These are phyloP conservation scores for Timandra comae DNA, from an alignment of 2,888 invertebrate genomes.

Conservation along the genomic window DNA sequence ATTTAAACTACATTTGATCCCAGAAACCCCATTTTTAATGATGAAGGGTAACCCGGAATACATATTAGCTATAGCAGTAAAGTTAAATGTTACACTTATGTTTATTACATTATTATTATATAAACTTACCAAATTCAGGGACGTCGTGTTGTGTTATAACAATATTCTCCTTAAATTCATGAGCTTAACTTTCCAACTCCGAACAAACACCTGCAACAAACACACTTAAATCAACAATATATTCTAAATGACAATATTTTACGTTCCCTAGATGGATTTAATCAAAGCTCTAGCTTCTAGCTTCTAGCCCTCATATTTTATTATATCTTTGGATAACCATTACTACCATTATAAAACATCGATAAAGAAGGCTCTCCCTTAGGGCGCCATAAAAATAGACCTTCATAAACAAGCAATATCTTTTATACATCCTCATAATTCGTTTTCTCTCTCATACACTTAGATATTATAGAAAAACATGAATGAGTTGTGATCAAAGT, in stretches of 20 bases:
- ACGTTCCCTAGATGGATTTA: slow-evolving; percentile 1
- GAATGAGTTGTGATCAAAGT: slow-evolving; percentile 19
- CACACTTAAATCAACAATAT: slow-evolving; percentile 24
- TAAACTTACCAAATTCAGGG: slow-evolving; percentile 55
- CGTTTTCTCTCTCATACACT: slow-evolving; percentile 45
- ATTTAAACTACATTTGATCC: no score
- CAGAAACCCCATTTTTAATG: no score
- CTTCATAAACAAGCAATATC: slow-evolving; percentile 69
- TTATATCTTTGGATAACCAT: slow-evolving; percentile 52
- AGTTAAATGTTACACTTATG: no score
- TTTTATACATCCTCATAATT: slow-evolving; percentile 55
- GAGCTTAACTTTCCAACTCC: slow-evolving; percentile 32
- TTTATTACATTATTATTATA: neutral
- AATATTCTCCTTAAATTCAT: slow-evolving; percentile 45
- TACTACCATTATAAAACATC: slow-evolving; percentile 52
- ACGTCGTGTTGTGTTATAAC: slow-evolving; percentile 65
- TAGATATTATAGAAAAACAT: slow-evolving; percentile 35
- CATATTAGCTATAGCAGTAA: no score
- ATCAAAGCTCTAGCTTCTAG: slow-evolving; percentile 25
- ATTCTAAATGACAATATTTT: slow-evolving; percentile 7
- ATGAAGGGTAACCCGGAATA: no score
- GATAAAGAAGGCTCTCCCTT: slow-evolving; percentile 56
- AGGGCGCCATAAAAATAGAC: slow-evolving; percentile 57
- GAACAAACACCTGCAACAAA: slow-evolving; percentile 49
- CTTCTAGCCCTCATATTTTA: slow-evolving; percentile 44